A percentile compares a stretch with the other conserved stretches of the same genome.
Conservation (phyloP, 2,888 invertebrate genomes). For the Luperina nickerlii region DNA sequence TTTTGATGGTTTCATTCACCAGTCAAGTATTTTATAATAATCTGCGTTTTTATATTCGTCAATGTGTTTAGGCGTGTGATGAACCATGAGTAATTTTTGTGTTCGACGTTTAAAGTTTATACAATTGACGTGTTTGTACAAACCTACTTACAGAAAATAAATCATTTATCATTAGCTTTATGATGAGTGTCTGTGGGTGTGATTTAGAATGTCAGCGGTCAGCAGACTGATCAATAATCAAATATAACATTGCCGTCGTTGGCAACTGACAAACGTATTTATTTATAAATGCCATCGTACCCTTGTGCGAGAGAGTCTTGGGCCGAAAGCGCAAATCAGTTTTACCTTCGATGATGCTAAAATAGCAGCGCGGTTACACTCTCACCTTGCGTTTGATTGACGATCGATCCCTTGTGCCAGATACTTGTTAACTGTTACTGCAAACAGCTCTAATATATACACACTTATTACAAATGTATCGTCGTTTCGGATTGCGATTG, state of each 20-base stretch:
- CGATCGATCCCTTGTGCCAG: constrained; percentile 90
- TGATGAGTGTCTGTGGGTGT: constrained; percentile 47
- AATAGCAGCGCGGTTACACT: constrained; percentile 89
- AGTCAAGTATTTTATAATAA: constrained; percentile 45
- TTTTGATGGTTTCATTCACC: constrained; percentile 72
- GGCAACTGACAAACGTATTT: constrained; percentile 85
- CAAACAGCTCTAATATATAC: constrained; percentile 79
- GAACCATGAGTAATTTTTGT: constrained; percentile 52
- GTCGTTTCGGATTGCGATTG: constrained; percentile 71
- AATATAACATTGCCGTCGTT: constrained; percentile 75
- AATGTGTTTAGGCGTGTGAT: constrained; percentile 45
- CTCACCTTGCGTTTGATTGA: constrained; percentile 91
- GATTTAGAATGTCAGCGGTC: constrained; percentile 65
- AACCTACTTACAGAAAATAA: too few species aligned
- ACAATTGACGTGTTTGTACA: too few species aligned
- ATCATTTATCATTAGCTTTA: constrained; percentile 9
- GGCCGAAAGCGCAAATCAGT: constrained; percentile 89
- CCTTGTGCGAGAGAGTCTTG: constrained; percentile 88
- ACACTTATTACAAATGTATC: constrained; percentile 73
- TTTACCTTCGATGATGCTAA: constrained; percentile 90
- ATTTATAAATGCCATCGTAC: constrained; percentile 88
- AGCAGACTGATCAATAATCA: constrained; percentile 76
- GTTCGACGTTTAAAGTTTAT: constrained; percentile 26
- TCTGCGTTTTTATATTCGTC: constrained; percentile 36
- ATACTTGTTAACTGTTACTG: constrained; percentile 86